Evolutionary conservation across 2,113 vertebrate genomes (phyloP), one percentile per base, ranked within the genome.

Genomic region (Galbula dea): DNA sequence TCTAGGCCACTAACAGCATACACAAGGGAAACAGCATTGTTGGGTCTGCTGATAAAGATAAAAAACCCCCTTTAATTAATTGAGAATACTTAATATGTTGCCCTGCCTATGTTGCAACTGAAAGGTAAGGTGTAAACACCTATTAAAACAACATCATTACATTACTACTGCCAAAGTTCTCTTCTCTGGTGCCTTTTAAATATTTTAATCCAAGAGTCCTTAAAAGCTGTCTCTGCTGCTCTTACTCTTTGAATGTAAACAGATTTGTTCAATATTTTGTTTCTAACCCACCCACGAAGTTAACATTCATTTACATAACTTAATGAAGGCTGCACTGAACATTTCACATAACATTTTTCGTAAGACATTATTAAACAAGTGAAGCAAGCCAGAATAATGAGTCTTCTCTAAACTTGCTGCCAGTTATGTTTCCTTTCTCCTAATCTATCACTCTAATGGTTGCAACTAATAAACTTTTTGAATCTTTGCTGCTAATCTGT

Each of bases 361-460:
- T 81, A 94, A 74, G 83, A 83, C 76, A 82, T 86, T 86, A 94
- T 86, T 94, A 96, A 96, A 94, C 92, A 92, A 90, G 83, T 87
- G 83, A 93, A 88, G 88, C 72, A 79, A 86, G 30, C 39, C 81
- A 78, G 83, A 82, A 76, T 95, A 95, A 93, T 88, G 92, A 97
- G 72, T 59, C 78, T 94, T 95, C 88, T 96, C 95, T 93, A 96
- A 96, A 94, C 93, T 96, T 95, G 62, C 88, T 96, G 96, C 92
- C 96, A 95, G 89, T 96, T 96, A 72, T 23, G 62, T 97, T 94
- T 90, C 91, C 91, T 95, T 95, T 88, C 83, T 96, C 92, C 95
- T 96, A 96, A 97, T 94, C 88, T 91, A 91, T 97, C 96, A 96
- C 65, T 68, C 87, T 96, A 94, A 97, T 92, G 83, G 88, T 78